Conservation (phyloP, 2,113 vertebrate species). For the Vombatus ursinus region DNA sequence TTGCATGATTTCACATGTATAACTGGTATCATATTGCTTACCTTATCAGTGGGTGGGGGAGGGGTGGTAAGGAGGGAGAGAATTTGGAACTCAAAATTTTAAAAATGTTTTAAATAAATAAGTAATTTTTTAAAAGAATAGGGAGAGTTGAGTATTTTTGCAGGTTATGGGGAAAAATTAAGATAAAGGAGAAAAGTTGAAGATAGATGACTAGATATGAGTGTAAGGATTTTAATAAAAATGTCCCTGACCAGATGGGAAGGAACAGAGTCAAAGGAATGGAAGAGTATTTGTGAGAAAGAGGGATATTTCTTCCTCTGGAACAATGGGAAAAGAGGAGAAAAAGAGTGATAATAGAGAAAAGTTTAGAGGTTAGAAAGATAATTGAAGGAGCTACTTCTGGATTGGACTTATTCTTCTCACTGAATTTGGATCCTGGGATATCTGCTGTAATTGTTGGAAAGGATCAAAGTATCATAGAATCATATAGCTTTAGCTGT, state of each 20-base stretch:
- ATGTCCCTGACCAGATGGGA: background rate
- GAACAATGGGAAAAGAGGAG: too few species aligned
- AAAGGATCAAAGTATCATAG: background rate
- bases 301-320: background rate
- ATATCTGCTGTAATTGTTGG: background rate
- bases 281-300: background rate
- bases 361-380: background rate
- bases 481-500: background rate
- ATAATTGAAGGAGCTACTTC: background rate
- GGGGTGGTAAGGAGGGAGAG: too few species aligned
- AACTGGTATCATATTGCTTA: too few species aligned
- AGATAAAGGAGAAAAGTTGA: background rate
- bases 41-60: too few species aligned
- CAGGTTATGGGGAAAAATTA: background rate
- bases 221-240: background rate
- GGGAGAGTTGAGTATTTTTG: background rate
- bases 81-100: too few species aligned
- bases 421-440: background rate
- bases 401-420: background rate
- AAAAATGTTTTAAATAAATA: too few species aligned
- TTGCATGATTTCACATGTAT: too few species aligned
- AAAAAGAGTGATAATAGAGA: background rate
- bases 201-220: background rate
- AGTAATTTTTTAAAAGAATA: too few species aligned
- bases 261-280: background rate